These are phyloP conservation scores for Mallotus villosus DNA, from an alignment of 2,797 vertebrate genomes.

Conservation along the genomic window DNA sequence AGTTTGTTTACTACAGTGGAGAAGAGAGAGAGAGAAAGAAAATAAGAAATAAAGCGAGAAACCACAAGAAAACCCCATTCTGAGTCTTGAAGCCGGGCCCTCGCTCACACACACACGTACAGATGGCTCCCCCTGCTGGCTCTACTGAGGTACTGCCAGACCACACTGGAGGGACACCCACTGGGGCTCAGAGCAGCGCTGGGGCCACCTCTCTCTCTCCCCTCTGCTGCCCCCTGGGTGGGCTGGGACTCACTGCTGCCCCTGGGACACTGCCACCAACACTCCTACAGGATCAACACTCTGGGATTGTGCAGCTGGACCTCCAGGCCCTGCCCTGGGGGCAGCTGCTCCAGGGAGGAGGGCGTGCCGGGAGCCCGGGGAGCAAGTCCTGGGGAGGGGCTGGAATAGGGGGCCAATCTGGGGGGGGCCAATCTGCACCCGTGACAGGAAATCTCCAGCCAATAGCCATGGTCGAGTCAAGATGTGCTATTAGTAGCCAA, in stretches of 20 bases:
- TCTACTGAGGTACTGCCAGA: constrained; percentile 17
- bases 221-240: not conserved
- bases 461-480: too few species aligned
- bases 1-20: constrained; percentile 15
- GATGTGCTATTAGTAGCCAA: too few species aligned
- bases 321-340: constrained; percentile 12
- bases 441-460: too few species aligned
- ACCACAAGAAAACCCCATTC: constrained; percentile 2
- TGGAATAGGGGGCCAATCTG: not conserved
- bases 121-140: constrained; percentile 34
- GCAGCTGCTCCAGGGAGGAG: constrained; percentile 14
- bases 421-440: too few species aligned
- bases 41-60: constrained; percentile 15
- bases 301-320: constrained; percentile 57
- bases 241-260: constrained; percentile 35
- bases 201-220: constrained; percentile 3
- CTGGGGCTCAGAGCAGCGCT: constrained; percentile 28
- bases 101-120: constrained; percentile 8
- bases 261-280: constrained; percentile 54
- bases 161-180: constrained; percentile 39
- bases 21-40: constrained; percentile 2
- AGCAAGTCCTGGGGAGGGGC: constrained; percentile 22
- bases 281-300: constrained; percentile 71
- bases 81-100: constrained; percentile 16
- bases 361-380: constrained; percentile 27